These are phyloP conservation scores for Syngnathus typhle DNA, from an alignment of 2,113 vertebrate genomes.

Conservation along the genomic window DNA sequence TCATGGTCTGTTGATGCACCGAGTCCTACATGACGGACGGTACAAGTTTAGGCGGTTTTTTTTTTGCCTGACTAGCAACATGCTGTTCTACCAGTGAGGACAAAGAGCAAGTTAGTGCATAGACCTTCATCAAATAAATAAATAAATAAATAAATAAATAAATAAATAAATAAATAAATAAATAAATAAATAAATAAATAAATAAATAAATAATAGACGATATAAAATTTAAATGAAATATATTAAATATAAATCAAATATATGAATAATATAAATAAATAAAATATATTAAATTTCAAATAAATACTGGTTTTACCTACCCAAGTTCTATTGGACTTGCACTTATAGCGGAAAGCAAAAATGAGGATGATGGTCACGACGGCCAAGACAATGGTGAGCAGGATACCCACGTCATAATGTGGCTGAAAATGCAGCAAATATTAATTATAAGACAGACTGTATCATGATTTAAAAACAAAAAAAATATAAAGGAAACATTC, in stretches of 20 bases:
- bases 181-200: too few species aligned
- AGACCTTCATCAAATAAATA: too few species aligned
- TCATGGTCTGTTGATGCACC: slow-evolving; percentile 85
- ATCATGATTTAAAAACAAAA: background rate
- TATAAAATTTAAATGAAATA: too few species aligned
- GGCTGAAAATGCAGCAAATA: slow-evolving; percentile 64
- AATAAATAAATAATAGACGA: too few species aligned
- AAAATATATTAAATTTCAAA: too few species aligned
- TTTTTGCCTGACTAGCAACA: background rate
- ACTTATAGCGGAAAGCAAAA: slow-evolving; percentile 81
- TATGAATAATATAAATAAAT: too few species aligned
- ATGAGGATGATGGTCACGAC: slow-evolving; percentile 81
- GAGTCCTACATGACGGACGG: slow-evolving; percentile 71
- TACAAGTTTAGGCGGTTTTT: background rate
- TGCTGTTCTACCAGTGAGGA: background rate
- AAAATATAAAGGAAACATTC: background rate
- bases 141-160: too few species aligned
- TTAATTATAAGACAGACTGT: background rate
- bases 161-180: too few species aligned
- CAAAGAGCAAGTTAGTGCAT: background rate
- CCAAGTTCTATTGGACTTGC: slow-evolving; percentile 80
- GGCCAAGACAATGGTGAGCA: slow-evolving; percentile 85
- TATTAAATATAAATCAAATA: too few species aligned
- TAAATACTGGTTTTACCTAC: slow-evolving; percentile 59
- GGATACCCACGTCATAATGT: slow-evolving; percentile 88